These are phyloP conservation scores for Drosophila ironensis DNA, from an alignment of 1,140 invertebrate genomes.

Conservation along the genomic window DNA sequence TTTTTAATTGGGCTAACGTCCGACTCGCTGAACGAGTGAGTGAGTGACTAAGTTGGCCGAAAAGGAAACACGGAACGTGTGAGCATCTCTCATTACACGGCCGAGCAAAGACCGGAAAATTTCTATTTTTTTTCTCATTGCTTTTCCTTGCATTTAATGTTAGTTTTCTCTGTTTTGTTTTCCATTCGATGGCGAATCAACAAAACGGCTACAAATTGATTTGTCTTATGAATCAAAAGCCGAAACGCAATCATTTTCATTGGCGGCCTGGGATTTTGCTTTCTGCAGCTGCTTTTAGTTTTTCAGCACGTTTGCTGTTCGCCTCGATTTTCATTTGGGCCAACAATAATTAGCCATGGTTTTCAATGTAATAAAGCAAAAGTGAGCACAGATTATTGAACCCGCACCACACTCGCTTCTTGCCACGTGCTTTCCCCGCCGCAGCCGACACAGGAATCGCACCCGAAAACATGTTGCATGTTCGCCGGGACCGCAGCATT, in stretches of 20 bases:
- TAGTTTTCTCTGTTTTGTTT: slow-evolving; percentile 30
- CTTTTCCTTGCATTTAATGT: slow-evolving; percentile 10
- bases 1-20: slow-evolving; percentile 70
- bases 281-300: slow-evolving; percentile 59
- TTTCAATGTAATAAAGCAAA: slow-evolving; percentile 65
- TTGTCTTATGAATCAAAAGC: slow-evolving; percentile 67
- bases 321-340: slow-evolving; percentile 29
- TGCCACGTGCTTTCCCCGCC: slow-evolving; percentile 16
- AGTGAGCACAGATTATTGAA: slow-evolving; percentile 63
- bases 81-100: slow-evolving; percentile 50
- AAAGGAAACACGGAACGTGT: slow-evolving; percentile 55
- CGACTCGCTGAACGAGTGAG: slow-evolving; percentile 16
- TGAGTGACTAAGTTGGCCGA: slow-evolving; percentile 10
- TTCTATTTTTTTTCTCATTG: slow-evolving; percentile 6
- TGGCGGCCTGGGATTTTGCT: slow-evolving; percentile 22
- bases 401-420: slow-evolving; percentile 20
- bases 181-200: slow-evolving; percentile 42
- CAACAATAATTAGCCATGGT: slow-evolving; percentile 66
- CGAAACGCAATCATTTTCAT: slow-evolving; percentile 36
- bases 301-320: slow-evolving; percentile 59
- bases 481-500: too few relatives aligned
- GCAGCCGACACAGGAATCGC: too few relatives aligned
- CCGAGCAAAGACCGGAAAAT: slow-evolving; percentile 1
- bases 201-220: slow-evolving; percentile 71
- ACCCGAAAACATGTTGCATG: too few relatives aligned